Conservation (phyloP, 2,888 invertebrate species). For the Latrodectus elegans region DNA sequence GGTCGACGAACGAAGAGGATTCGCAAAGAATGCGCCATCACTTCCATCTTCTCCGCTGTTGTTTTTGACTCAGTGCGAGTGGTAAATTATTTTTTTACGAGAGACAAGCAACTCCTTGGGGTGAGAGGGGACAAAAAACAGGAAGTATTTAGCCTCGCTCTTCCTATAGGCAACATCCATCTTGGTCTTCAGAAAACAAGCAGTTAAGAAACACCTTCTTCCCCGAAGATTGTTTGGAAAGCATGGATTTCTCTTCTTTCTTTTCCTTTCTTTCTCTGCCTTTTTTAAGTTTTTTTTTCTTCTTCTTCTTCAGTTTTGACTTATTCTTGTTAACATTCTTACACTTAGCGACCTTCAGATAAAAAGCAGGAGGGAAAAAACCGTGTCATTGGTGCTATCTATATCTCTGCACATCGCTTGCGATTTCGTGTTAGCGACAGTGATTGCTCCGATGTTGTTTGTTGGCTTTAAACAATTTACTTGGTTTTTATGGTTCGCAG, state of each 20-base stretch:
- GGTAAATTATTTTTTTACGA: not conserved
- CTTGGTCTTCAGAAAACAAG: not conserved
- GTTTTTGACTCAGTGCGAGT: not conserved
- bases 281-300: not conserved
- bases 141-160: not conserved
- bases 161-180: not conserved
- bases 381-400: conserved; percentile 24
- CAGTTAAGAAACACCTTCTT: not conserved
- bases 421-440: not conserved
- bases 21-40: not conserved
- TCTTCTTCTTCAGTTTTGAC: not conserved
- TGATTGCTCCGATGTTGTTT: too few species aligned
- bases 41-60: not conserved
- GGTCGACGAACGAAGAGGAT: not conserved
- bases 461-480: too few species aligned
- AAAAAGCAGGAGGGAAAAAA: conserved; percentile 9
- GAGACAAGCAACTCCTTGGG: not conserved
- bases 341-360: conserved; percentile 19
- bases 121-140: not conserved
- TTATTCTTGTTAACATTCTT: conserved; percentile 15
- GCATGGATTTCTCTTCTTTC: not conserved
- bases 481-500: too few species aligned
- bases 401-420: conserved; percentile 9
- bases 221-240: not conserved
- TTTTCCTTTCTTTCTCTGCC: not conserved